These are phyloP conservation scores for Nesidiocoris tenuis DNA, from an alignment of 2,888 invertebrate genomes.

Conservation along the genomic window DNA sequence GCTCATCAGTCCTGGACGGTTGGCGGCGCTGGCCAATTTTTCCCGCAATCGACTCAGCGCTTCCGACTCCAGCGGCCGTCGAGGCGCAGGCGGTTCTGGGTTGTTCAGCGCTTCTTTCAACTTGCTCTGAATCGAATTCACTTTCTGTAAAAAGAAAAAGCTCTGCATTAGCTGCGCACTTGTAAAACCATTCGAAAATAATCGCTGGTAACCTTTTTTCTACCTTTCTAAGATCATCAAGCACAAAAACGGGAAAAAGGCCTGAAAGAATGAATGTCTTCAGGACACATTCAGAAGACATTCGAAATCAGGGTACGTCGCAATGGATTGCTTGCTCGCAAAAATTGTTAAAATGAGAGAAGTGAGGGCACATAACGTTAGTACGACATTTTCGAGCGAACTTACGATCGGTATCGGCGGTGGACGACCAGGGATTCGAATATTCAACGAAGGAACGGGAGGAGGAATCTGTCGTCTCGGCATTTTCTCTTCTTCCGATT, in stretches of 20 bases:
- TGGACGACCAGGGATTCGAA: slow-evolving; percentile 20
- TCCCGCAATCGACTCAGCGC: slow-evolving; percentile 20
- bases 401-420: background rate
- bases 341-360: no score
- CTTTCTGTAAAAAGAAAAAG: background rate
- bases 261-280: no score
- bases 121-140: slow-evolving; percentile 14
- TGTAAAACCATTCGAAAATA: no score
- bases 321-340: no score
- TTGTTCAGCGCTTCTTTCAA: slow-evolving; percentile 11
- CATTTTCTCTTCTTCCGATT: slow-evolving; percentile 25
- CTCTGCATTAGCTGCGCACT: background rate
- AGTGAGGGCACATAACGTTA: no score
- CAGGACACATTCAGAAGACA: no score
- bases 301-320: no score
- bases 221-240: no score
- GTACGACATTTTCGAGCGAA: no score
- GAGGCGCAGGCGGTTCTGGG: background rate
- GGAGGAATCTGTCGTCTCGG: slow-evolving; percentile 15
- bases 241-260: no score
- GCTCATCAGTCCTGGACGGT: background rate
- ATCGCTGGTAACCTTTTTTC: no score
- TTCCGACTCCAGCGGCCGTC: slow-evolving; percentile 20
- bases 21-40: slow-evolving; percentile 31
- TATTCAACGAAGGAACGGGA: slow-evolving; percentile 20